These are phyloP conservation scores for Zeuzera pyrina DNA, from an alignment of 2,888 invertebrate genomes.

Conservation along the genomic window DNA sequence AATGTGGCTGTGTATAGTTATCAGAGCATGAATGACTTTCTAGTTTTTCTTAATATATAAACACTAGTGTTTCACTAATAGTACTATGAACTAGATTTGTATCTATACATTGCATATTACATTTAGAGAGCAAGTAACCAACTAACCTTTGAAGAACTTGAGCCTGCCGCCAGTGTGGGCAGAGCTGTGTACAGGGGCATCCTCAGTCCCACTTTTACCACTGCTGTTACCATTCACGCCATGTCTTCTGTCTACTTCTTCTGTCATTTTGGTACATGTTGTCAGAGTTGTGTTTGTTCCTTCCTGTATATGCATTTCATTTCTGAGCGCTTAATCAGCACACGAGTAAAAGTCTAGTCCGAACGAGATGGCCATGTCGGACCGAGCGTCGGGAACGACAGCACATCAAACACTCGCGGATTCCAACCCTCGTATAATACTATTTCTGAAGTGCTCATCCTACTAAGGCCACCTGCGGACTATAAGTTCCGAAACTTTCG, in stretches of 20 bases:
- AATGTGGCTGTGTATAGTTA: conserved; percentile 55
- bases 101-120: background rate
- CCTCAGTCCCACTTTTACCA: conserved; percentile 66
- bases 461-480: conserved; percentile 66
- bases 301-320: conserved; percentile 80
- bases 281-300: conserved; percentile 78
- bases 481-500: conserved; percentile 56
- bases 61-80: too few relatives aligned
- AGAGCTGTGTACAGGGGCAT: conserved; percentile 58
- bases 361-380: conserved; percentile 62
- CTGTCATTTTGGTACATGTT: conserved; percentile 79
- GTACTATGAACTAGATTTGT: background rate
- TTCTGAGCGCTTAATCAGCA: conserved; percentile 68
- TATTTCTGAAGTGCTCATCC: conserved; percentile 66
- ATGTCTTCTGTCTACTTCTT: conserved; percentile 81
- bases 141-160: conserved; percentile 84
- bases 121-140: background rate
- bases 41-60: conserved; percentile 36
- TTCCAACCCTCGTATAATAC: conserved; percentile 48
- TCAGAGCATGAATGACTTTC: conserved; percentile 72
- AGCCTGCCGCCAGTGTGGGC: conserved; percentile 78
- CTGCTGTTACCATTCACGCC: conserved; percentile 81
- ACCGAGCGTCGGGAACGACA: conserved; percentile 39
- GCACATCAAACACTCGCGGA: conserved; percentile 44
- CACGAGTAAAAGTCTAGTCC: conserved; percentile 63